A percentile compares a stretch with the other conserved stretches of the same genome.
Evolutionary conservation across 2,797 vertebrate species (phyloP).

Genomic region (Manis javanica): DNA sequence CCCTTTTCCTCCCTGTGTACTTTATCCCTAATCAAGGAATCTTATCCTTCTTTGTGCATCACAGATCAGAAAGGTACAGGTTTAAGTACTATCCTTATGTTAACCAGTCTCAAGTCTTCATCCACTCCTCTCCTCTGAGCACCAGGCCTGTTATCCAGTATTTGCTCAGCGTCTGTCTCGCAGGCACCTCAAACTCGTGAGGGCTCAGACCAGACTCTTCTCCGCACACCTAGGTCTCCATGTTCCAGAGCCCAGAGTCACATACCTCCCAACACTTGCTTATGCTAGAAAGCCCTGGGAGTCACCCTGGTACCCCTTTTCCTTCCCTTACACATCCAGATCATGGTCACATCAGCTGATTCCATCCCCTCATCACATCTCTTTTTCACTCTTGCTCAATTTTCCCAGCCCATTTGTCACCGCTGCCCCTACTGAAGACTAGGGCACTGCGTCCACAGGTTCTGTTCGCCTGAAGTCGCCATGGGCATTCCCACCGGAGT

Average conservation of each 20-base stretch:
- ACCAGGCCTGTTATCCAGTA: neutral
- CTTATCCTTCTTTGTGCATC: neutral
- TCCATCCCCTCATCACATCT: neutral
- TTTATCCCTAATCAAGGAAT: neutral
- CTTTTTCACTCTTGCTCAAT: neutral
- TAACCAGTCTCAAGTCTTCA: neutral
- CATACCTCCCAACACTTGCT: neutral
- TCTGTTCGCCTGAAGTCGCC: neutral
- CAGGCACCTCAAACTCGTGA: neutral
- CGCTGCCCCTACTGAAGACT: neutral
- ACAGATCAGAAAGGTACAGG: neutral
- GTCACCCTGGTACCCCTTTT: neutral
- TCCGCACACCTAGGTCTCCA: neutral
- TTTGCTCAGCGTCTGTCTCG: neutral
- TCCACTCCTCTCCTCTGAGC: neutral
- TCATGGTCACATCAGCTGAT: neutral
- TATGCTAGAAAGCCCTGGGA: neutral
- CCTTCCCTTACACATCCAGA: neutral
- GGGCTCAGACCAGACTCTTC: neutral
- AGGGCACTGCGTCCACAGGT: neutral
- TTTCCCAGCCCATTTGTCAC: neutral
- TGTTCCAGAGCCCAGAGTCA: neutral
- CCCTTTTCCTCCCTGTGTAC: neutral
- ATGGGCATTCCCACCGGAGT: neutral
- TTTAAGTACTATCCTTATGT: neutral